Base-by-base conservation (phyloP, 2,113 vertebrate species). In the Herpailurus yagouaroundi region DNA sequence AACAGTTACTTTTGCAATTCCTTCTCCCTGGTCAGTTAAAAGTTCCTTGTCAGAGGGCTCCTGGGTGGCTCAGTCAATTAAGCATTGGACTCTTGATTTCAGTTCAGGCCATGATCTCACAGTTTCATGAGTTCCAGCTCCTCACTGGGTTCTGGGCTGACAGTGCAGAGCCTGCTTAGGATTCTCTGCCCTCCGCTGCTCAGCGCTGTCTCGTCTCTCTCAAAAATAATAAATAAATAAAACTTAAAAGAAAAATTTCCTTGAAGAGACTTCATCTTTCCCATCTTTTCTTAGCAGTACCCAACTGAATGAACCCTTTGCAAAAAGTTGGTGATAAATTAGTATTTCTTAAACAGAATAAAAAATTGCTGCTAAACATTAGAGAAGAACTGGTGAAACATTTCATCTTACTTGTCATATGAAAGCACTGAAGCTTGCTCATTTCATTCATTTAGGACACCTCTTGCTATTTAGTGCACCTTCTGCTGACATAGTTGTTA, bases 401-500 rank as follows among this genome's bases (percentile, higher is more conserved):
- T 38, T 93, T 92, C 10, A 48, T 19, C 48, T 88, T 50, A 73
- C 23, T 41, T 88, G 45, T 77, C 77, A 91, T 85, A 31, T 89
- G 76, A 88, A 92, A 96, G 29, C 63, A 82, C 76, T 50, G 29
- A 89, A 38, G 25, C 15, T 89, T 93, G 21, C 1, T 94, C 25
- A 89, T 92, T 93, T 93, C 82, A 60, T 86, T 93, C 81, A 95
- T 66, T 95, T 25, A 84, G 41, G 60, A 16, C 8, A 55, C 48
- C 10, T 89, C 31, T 91, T 96, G 52, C 60, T 80, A 14, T 68
- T 82, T 64, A 80, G 18, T 38, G 66, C 11, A 83, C 12, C 68
- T 97, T 93, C 89, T 95, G 63, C 55, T 95, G 64, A 87, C 27
- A 89, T 29, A 41, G 52, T 79, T 97, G 71, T 83, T 96, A 95